Evolutionary conservation across 2,797 vertebrate species (phyloP).

Genomic region (Gephyroberyx darwinii): DNA sequence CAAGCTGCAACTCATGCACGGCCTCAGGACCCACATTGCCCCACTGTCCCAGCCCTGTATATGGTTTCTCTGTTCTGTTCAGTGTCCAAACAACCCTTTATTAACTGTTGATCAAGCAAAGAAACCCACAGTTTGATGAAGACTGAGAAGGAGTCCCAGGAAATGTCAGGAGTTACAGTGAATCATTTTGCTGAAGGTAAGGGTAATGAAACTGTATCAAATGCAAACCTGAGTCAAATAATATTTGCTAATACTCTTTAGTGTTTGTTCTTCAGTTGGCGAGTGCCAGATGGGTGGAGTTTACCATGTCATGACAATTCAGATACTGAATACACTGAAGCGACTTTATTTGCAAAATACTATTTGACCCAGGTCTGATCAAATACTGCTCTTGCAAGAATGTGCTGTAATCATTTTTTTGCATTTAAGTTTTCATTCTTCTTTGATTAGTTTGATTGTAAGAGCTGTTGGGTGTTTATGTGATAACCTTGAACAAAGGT

Average conservation of each 20-base stretch:
- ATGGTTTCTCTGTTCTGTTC: not conserved
- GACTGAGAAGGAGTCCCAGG: slow-evolving; percentile 39
- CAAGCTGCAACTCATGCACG: slow-evolving; percentile 30
- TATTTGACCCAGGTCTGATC: too few species aligned
- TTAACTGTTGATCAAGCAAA: slow-evolving; percentile 1
- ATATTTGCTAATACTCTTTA: not conserved
- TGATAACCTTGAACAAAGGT: slow-evolving; percentile 26
- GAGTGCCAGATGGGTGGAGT: not conserved
- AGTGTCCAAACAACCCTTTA: not conserved
- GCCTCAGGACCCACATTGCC: not conserved
- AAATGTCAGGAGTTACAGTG: slow-evolving; percentile 59
- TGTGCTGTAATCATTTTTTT: not conserved
- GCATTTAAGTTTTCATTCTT: not conserved
- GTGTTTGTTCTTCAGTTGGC: not conserved
- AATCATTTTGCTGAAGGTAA: slow-evolving; percentile 74
- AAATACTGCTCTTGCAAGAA: too few species aligned
- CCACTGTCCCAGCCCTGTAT: not conserved
- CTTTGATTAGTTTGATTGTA: not conserved
- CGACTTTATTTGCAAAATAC: too few species aligned
- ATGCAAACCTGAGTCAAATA: not conserved
- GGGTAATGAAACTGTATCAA: not conserved
- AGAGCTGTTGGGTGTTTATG: not conserved
- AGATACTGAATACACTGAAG: too few species aligned
- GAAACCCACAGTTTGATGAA: slow-evolving; percentile 43
- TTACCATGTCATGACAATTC: not conserved